Conservation (phyloP, 2,888 invertebrate genomes). For the Griposia aprilina region DNA sequence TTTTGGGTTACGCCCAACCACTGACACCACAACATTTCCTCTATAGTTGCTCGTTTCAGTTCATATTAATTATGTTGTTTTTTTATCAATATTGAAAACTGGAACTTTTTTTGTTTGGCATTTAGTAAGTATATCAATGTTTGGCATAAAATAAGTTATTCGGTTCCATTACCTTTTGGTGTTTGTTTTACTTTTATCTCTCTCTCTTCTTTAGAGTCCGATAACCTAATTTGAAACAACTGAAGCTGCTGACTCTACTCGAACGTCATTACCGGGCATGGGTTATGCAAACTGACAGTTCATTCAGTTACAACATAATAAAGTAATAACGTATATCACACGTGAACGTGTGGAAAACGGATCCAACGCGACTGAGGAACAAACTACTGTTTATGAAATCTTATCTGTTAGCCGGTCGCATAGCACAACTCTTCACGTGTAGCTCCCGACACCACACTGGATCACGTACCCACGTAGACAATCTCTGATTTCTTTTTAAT, state of each 20-base stretch:
- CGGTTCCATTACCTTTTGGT: slow-evolving; percentile 3
- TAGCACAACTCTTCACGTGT: slow-evolving; percentile 74
- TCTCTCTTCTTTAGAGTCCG: slow-evolving; percentile 8
- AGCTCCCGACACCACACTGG: slow-evolving; percentile 58
- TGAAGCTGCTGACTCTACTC: slow-evolving; percentile 7
- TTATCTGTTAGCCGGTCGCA: slow-evolving; percentile 69
- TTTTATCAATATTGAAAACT: slow-evolving; percentile 45
- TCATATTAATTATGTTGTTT: background rate
- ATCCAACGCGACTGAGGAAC: slow-evolving; percentile 39
- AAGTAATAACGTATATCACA: slow-evolving; percentile 24
- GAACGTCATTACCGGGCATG: slow-evolving; percentile 14
- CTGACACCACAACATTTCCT: slow-evolving; percentile 64
- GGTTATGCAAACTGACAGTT: slow-evolving; percentile 57
- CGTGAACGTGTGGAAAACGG: slow-evolving; percentile 38
- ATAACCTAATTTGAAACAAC: background rate
- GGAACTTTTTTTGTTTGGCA: slow-evolving; percentile 28
- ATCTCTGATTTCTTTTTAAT: background rate
- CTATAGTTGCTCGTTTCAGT: slow-evolving; percentile 23
- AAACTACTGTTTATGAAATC: slow-evolving; percentile 70
- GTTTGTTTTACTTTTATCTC: slow-evolving; percentile 32
- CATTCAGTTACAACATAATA: slow-evolving; percentile 31
- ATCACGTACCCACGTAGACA: slow-evolving; percentile 19
- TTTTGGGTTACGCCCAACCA: slow-evolving; percentile 57
- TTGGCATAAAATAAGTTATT: slow-evolving; percentile 10
- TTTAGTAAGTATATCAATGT: background rate